A percentile compares a stretch with the other conserved stretches of the same genome.
phyloP scores from a whole-genome alignment of 2,888 invertebrate species.

The Microctonus aethiopoides region DNA sequence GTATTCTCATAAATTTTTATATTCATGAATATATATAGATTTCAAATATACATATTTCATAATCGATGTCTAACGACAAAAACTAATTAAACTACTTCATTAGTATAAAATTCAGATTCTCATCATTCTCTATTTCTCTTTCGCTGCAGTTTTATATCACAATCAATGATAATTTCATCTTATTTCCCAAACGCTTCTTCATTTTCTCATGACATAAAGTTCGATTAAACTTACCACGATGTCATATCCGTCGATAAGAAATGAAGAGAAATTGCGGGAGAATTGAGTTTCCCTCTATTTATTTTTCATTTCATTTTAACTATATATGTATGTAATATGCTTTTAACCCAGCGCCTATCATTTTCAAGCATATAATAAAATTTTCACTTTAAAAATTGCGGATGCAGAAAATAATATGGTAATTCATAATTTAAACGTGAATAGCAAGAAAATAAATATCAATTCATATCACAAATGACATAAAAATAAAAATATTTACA shows the following conservation, averaged over 20 bases:
- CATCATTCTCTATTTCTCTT: background rate
- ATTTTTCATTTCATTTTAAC: background rate
- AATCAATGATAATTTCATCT: slow-evolving; percentile 16
- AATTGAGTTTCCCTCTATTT: background rate
- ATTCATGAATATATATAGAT: background rate
- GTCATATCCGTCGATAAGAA: slow-evolving; percentile 6
- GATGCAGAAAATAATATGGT: background rate
- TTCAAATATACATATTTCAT: background rate
- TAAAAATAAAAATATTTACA: background rate
- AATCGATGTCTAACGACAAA: slow-evolving; percentile 23
- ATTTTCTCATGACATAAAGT: slow-evolving; percentile 2
- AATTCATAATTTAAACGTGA: background rate
- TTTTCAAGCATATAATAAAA: background rate
- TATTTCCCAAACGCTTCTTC: background rate
- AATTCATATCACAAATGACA: background rate
- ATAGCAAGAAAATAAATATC: background rate
- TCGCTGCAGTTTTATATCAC: slow-evolving; percentile 16
- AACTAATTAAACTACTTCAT: slow-evolving; percentile 35
- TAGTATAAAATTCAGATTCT: slow-evolving; percentile 26
- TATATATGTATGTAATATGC: background rate
- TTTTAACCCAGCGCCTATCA: background rate
- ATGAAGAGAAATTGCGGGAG: background rate
- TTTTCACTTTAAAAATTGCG: slow-evolving; percentile 11
- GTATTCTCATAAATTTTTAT: slow-evolving; percentile 24
- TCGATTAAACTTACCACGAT: slow-evolving; percentile 21